phyloP scores from a whole-genome alignment of 2,888 invertebrate species.

The Cecidostiba fungosa region DNA sequence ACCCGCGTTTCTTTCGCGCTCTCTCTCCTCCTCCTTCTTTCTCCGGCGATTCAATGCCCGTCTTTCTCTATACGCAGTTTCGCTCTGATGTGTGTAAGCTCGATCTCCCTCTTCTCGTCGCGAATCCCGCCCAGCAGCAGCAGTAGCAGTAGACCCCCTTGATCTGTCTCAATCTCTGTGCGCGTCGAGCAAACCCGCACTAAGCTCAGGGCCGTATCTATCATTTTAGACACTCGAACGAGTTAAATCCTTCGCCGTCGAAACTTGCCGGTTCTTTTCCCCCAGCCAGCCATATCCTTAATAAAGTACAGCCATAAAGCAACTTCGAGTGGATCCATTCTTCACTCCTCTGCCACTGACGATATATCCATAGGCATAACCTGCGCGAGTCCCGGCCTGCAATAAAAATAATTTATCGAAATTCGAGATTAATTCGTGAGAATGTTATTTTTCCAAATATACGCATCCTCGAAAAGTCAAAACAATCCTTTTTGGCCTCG shows the following conservation, averaged over 20 bases:
- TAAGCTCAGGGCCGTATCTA: conserved; percentile 56
- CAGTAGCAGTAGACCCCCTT: conserved; percentile 40
- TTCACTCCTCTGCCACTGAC: background rate
- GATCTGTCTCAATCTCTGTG: conserved; percentile 60
- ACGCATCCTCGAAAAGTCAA: conserved; percentile 5
- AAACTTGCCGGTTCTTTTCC: background rate
- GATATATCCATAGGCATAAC: background rate
- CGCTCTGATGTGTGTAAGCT: background rate
- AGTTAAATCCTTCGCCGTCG: conserved; percentile 38
- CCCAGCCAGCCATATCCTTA: background rate
- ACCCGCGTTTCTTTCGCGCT: conserved; percentile 10
- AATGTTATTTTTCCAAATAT: background rate
- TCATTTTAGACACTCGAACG: conserved; percentile 33
- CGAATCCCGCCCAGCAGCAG: background rate
- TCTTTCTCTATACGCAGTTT: conserved; percentile 7
- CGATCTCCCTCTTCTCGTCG: conserved; percentile 12
- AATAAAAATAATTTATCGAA: background rate
- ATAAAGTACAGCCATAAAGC: conserved; percentile 29
- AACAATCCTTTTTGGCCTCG: conserved; percentile 2
- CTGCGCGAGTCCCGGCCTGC: background rate
- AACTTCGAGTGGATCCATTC: background rate
- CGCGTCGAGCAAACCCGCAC: background rate
- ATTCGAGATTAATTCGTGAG: background rate
- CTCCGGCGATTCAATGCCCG: conserved; percentile 17
- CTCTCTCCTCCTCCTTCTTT: background rate